A percentile compares a stretch with the other conserved stretches of the same genome.
Conservation (phyloP, 1,140 invertebrate genomes). For the Melipona quadrifasciata region DNA sequence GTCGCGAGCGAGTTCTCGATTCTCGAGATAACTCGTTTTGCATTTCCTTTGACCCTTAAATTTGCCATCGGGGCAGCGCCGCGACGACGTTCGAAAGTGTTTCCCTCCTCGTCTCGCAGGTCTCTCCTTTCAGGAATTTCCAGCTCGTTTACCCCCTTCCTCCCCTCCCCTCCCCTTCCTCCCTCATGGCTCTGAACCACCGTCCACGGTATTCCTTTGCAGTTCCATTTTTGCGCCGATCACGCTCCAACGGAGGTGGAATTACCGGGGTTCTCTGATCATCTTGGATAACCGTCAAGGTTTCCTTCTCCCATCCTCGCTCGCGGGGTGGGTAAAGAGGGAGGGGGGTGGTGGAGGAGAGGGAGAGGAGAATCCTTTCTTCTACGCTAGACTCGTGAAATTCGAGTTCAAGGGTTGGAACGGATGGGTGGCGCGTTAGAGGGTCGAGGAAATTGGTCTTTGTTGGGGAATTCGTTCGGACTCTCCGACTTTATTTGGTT, state of each 20-base stretch:
- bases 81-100: slow-evolving; percentile 14
- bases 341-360: too few relatives aligned
- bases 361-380: neutral
- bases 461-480: neutral
- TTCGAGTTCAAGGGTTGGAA: neutral
- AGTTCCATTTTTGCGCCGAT: neutral
- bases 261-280: slow-evolving; percentile 16
- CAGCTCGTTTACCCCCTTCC: slow-evolving; percentile 15
- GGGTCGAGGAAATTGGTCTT: neutral
- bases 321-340: too few relatives aligned
- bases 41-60: slow-evolving; percentile 77
- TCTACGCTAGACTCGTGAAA: neutral
- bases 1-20: neutral
- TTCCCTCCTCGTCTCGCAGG: neutral
- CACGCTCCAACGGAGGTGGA: neutral
- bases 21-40: slow-evolving; percentile 59
- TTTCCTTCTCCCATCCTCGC: neutral
- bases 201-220: neutral
- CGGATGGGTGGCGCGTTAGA: neutral
- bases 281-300: neutral
- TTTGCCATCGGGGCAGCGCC: slow-evolving; percentile 49
- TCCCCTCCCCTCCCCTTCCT: too few relatives aligned
- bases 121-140: neutral
- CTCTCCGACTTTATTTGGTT: neutral
- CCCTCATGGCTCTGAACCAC: too few relatives aligned